Evolutionary conservation across 2,113 vertebrate genomes (phyloP).

Genomic region (Passerina amoena): DNA sequence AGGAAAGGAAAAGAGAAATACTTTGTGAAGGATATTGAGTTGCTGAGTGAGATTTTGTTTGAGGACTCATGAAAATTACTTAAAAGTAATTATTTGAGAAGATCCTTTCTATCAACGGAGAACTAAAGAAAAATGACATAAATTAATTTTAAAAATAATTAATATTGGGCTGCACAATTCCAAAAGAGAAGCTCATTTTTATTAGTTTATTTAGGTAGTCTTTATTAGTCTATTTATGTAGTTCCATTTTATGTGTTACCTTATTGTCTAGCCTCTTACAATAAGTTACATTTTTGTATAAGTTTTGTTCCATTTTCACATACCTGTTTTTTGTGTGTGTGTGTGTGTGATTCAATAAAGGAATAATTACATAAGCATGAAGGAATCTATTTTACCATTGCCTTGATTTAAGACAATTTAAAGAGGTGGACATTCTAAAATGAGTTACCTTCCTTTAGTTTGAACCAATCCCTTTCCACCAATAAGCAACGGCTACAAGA

Average conservation of each 20-base stretch:
- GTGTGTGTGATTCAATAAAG: not conserved
- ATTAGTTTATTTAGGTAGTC: not conserved
- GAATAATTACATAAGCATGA: not conserved
- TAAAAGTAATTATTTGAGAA: not conserved
- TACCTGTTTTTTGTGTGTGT: too few species aligned
- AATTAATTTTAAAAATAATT: not conserved
- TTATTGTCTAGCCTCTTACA: not conserved
- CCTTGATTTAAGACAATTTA: not conserved
- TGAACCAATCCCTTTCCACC: not conserved
- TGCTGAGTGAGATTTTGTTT: not conserved
- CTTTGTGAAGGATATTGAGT: not conserved
- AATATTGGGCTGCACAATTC: not conserved
- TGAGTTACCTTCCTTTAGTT: not conserved
- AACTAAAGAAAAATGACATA: not conserved
- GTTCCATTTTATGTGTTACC: not conserved
- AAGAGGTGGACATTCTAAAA: not conserved
- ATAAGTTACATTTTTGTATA: not conserved
- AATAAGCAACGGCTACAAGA: not conserved
- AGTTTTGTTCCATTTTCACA: not conserved
- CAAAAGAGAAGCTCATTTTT: not conserved
- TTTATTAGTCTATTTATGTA: not conserved
- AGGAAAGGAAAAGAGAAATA: not conserved
- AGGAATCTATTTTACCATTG: not conserved
- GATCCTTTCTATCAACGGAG: not conserved
- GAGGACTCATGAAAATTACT: not conserved